Percentiles rank a stretch among this genome's conserved stretches.
Conservation (phyloP, 2,113 vertebrate species). For the Carollia perspicillata region DNA sequence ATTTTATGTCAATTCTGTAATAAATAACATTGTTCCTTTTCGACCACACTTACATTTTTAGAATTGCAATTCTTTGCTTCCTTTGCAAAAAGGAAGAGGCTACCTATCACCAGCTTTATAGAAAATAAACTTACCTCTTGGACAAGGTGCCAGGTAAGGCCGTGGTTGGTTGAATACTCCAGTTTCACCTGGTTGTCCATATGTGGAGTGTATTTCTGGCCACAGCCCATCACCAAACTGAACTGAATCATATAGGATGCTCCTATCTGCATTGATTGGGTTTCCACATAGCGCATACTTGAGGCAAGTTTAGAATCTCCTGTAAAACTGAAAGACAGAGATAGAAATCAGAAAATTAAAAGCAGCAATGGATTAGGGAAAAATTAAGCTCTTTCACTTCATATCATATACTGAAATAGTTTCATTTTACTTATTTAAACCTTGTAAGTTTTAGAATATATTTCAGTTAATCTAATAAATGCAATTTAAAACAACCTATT, state of each 20-base stretch:
- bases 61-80: neutral
- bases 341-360: constrained; percentile 41
- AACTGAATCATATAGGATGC: constrained; percentile 98
- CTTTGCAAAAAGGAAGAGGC: neutral
- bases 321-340: constrained; percentile 82
- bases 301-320: constrained; percentile 92
- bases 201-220: constrained; percentile 90
- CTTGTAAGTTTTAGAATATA: neutral
- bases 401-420: neutral
- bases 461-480: neutral
- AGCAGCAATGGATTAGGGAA: neutral
- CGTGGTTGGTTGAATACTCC: constrained; percentile 98
- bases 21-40: neutral
- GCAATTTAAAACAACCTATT: neutral
- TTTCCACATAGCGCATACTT: constrained; percentile 97
- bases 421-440: constrained; percentile 4
- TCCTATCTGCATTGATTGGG: constrained; percentile 98
- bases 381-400: neutral
- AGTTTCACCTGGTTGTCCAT: constrained; percentile 98
- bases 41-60: neutral
- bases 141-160: constrained; percentile 97
- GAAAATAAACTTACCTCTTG: constrained; percentile 88
- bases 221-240: constrained; percentile 96
- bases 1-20: neutral
- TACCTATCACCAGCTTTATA: neutral